Conservation (phyloP, 2,888 invertebrate genomes). For the Morinoia aosen region DNA sequence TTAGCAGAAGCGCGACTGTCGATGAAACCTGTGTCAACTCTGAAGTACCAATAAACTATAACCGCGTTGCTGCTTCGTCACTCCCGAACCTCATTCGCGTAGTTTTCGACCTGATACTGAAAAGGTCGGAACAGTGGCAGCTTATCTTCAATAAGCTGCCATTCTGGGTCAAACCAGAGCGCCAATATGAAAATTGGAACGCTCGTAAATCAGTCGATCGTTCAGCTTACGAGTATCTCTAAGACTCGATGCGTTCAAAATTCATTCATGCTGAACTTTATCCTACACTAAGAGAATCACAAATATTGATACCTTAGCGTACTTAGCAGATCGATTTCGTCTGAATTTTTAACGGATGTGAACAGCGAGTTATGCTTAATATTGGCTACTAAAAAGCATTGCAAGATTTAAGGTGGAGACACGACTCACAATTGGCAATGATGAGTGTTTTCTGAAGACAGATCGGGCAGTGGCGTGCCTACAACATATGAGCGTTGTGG, state of each 20-base stretch:
- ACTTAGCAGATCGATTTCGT: background rate
- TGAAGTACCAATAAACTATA: too few species aligned
- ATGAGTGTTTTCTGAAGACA: constrained; percentile 3
- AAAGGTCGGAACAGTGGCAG: too few species aligned
- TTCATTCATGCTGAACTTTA: background rate
- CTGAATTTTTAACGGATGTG: background rate
- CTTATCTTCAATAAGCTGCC: background rate
- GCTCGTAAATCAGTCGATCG: background rate
- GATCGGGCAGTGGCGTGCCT: background rate
- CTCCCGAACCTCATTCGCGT: too few species aligned
- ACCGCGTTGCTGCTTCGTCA: too few species aligned
- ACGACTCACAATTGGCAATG: background rate
- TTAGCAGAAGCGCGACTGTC: too few species aligned
- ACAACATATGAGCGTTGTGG: background rate
- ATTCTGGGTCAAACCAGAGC: background rate
- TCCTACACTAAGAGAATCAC: background rate
- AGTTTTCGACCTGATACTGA: too few species aligned
- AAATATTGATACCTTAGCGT: background rate
- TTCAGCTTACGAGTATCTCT: background rate
- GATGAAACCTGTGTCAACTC: too few species aligned
- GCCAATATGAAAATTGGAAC: background rate
- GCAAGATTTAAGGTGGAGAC: background rate
- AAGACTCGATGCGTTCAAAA: background rate
- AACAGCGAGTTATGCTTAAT: background rate
- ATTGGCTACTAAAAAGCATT: background rate